A percentile compares a stretch with the other conserved stretches of the same genome.
Conservation (phyloP, 2,113 vertebrate species). For the Trochalopteron elliotii region DNA sequence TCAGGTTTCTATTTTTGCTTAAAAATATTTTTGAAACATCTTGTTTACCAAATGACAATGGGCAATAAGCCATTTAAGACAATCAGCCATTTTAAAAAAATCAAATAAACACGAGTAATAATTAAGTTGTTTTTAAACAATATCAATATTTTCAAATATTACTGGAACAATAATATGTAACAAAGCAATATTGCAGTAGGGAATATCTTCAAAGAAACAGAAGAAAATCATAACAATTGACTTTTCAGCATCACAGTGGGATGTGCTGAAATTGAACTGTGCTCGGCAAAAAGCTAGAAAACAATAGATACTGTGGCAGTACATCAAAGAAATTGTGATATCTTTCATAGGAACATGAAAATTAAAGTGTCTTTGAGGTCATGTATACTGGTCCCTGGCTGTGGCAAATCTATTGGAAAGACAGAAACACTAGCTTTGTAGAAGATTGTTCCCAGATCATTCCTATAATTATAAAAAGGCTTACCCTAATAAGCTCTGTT, state of each 20-base stretch:
- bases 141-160: not conserved
- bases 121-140: not conserved
- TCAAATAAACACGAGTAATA: not conserved
- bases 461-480: not conserved
- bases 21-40: not conserved
- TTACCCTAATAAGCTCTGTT: not conserved
- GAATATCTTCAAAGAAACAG: not conserved
- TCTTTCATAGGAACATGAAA: not conserved
- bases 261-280: constrained; percentile 5
- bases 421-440: not conserved
- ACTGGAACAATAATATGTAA: not conserved
- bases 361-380: not conserved
- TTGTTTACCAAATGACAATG: not conserved
- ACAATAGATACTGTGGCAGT: not conserved
- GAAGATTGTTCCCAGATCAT: not conserved
- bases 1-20: not conserved
- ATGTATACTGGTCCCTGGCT: not conserved
- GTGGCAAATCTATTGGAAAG: not conserved
- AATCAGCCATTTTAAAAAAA: not conserved
- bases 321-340: not conserved
- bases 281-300: not conserved
- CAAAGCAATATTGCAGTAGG: not conserved
- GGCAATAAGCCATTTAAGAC: not conserved
- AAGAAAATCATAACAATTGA: not conserved
- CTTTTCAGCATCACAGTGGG: not conserved